Conservation (phyloP, 2,797 vertebrate genomes). For the Lithobates pipiens region DNA sequence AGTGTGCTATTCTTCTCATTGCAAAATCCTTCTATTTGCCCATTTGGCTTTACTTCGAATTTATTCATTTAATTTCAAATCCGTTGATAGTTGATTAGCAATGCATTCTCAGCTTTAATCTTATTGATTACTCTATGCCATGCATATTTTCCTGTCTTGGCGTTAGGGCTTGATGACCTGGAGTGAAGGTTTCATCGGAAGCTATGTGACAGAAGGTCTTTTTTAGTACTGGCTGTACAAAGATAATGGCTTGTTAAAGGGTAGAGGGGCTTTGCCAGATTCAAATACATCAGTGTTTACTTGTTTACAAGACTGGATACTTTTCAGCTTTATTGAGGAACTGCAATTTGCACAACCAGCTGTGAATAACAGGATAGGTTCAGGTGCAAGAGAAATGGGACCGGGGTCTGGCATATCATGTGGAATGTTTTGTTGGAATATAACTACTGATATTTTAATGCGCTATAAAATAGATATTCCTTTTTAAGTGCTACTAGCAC, state of each 20-base stretch:
- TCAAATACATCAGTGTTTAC: constrained; percentile 38
- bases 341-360: constrained; percentile 35
- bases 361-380: constrained; percentile 23
- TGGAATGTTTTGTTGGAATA: no score
- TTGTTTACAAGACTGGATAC: constrained; percentile 49
- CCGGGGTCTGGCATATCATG: background rate
- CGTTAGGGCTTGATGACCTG: constrained; percentile 24
- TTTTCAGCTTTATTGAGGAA: constrained; percentile 34
- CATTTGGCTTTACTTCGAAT: background rate
- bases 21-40: background rate
- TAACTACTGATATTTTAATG: background rate
- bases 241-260: constrained; percentile 56
- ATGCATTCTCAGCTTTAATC: constrained; percentile 27
- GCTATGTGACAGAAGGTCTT: constrained; percentile 54
- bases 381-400: background rate
- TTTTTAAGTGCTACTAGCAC: background rate
- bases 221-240: constrained; percentile 50
- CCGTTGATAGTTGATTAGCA: constrained; percentile 36
- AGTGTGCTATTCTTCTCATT: background rate
- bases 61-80: constrained; percentile 24
- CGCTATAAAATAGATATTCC: background rate
- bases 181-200: constrained; percentile 33
- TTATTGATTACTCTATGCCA: constrained; percentile 43
- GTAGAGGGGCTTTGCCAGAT: constrained; percentile 42
- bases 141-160: constrained; percentile 48